phyloP scores from a whole-genome alignment of 2,888 invertebrate genomes.

The Amblyteles armatorius region DNA sequence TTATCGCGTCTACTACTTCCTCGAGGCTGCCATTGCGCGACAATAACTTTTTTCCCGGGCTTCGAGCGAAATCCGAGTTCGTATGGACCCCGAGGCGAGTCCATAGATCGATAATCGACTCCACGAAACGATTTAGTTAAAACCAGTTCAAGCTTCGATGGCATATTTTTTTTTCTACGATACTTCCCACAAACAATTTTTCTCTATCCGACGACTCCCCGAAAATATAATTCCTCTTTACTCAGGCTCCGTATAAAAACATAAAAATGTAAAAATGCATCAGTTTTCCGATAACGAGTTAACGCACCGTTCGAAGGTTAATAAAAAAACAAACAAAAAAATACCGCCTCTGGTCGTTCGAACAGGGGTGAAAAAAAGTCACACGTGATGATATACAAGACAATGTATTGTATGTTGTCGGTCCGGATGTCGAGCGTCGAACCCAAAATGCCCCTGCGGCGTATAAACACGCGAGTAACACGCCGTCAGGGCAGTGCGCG shows the following conservation, averaged over 20 bases:
- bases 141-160: neutral
- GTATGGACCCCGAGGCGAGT: constrained; percentile 12
- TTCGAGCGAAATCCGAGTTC: constrained; percentile 26
- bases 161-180: neutral
- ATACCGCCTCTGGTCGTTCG: neutral
- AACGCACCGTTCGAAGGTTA: constrained; percentile 7
- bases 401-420: constrained; percentile 23
- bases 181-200: neutral
- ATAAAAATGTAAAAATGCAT: neutral
- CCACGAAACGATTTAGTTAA: neutral
- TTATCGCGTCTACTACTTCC: constrained; percentile 32
- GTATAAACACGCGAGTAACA: constrained; percentile 38
- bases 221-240: neutral
- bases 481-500: constrained; percentile 24
- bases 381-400: constrained; percentile 1
- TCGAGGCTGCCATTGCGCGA: neutral
- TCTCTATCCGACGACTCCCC: neutral
- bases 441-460: constrained; percentile 35
- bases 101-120: neutral
- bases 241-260: neutral
- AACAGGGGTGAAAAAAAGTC: neutral
- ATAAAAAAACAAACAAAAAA: constrained; percentile 5
- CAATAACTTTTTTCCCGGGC: constrained; percentile 2
- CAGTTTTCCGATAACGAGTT: neutral
- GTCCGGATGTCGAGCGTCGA: constrained; percentile 26